Evolutionary conservation across 2,113 vertebrate genomes (phyloP).

Genomic region (Myotis davidii): DNA sequence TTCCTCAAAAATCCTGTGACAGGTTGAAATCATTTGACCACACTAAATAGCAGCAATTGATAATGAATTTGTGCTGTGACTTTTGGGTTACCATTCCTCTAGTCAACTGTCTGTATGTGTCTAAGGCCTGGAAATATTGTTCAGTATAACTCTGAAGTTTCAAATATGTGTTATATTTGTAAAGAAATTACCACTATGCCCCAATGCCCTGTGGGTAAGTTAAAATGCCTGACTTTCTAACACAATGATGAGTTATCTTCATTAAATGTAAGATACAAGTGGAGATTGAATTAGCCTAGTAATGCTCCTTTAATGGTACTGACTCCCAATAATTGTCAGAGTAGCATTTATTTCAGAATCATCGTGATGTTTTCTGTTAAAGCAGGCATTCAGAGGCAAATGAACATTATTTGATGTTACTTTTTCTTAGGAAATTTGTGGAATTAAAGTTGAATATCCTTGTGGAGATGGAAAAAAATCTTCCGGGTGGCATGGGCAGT

Average conservation of each 20-base stretch:
- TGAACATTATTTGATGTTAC: not conserved
- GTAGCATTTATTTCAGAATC: slow-evolving; percentile 8
- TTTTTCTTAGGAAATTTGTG: slow-evolving; percentile 1
- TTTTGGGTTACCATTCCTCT: not conserved
- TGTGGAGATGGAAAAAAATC: not conserved
- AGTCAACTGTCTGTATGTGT: not conserved
- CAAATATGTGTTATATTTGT: not conserved
- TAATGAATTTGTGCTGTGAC: not conserved
- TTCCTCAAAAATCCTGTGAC: not conserved
- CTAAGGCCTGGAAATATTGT: not conserved
- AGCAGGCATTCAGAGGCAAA: not conserved
- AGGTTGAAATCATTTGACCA: not conserved
- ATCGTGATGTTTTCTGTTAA: not conserved
- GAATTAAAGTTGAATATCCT: not conserved
- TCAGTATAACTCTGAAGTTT: not conserved
- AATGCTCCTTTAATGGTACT: slow-evolving; percentile 6
- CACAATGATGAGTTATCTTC: not conserved
- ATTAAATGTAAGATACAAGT: not conserved
- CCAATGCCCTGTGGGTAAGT: not conserved
- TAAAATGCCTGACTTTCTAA: slow-evolving; percentile 33
- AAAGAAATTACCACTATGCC: not conserved
- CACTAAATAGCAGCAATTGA: not conserved
- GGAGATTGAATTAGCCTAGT: not conserved
- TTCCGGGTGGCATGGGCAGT: not conserved
- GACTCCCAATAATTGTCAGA: not conserved